Conservation (phyloP, 2,113 vertebrate genomes). For the Oreochromis aureus region DNA sequence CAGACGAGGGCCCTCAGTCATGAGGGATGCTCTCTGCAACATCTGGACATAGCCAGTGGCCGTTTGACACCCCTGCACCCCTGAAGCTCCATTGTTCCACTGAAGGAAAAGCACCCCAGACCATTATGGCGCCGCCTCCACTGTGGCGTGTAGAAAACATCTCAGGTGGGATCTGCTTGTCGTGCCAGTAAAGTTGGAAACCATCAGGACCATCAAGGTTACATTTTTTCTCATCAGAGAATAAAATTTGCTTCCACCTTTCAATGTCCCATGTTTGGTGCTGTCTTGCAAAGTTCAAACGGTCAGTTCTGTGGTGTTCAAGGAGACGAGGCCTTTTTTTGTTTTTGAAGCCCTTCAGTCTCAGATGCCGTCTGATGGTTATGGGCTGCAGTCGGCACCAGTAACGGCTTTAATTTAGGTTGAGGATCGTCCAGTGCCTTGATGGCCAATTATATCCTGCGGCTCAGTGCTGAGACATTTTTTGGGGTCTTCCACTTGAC, state of each 20-base stretch:
- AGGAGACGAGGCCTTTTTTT: background rate
- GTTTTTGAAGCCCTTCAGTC: background rate
- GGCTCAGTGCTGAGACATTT: background rate
- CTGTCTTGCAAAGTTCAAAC: background rate
- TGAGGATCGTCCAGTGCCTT: background rate
- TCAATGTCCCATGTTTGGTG: fast-evolving
- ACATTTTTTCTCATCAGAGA: background rate
- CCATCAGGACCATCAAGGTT: background rate
- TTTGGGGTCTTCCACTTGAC: background rate
- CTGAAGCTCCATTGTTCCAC: background rate
- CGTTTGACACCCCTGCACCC: background rate
- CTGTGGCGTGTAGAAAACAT: fast-evolving
- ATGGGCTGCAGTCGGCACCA: background rate
- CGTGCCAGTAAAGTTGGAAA: background rate
- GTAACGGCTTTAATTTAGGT: background rate
- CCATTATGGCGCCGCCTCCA: fast-evolving
- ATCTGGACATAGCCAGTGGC: background rate
- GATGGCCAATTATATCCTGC: background rate
- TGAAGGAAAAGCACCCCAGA: background rate
- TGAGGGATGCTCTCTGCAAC: background rate
- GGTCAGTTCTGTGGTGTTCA: background rate
- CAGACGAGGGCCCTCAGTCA: background rate
- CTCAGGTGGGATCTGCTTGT: background rate
- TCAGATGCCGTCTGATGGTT: background rate
- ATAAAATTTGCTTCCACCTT: background rate